These are phyloP conservation scores for Melanotaenia trifasciata DNA, from an alignment of 2,797 vertebrate species.

Conservation along the genomic window DNA sequence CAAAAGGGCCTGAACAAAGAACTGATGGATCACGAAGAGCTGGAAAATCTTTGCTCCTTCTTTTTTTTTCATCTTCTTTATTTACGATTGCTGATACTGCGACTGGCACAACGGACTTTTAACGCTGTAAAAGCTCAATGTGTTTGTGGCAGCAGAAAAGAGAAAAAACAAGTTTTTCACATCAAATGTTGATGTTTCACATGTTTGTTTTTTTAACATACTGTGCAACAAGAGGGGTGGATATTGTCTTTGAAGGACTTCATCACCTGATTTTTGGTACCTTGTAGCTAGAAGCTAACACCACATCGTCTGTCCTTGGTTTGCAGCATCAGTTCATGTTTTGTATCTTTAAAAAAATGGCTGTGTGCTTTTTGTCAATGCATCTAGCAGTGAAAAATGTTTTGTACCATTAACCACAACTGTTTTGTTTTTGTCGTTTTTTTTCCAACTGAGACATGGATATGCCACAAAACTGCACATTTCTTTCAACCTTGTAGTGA, in stretches of 20 bases:
- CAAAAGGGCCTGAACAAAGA: slow-evolving; percentile 41
- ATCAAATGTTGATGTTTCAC: slow-evolving; percentile 24
- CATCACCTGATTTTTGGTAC: slow-evolving; percentile 44
- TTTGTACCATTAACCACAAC: slow-evolving; percentile 30
- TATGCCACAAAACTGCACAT: slow-evolving; percentile 58
- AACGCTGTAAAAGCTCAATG: slow-evolving; percentile 30
- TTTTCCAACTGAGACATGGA: slow-evolving; percentile 25
- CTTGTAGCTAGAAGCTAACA: slow-evolving; percentile 61
- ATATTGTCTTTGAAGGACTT: slow-evolving; percentile 31
- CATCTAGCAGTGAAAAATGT: slow-evolving; percentile 34
- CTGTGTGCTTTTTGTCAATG: slow-evolving; percentile 45
- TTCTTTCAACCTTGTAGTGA: slow-evolving; percentile 55
- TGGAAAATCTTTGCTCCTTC: slow-evolving; percentile 26
- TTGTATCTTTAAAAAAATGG: slow-evolving; percentile 35
- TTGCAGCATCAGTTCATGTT: slow-evolving; percentile 44
- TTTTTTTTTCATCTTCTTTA: slow-evolving; percentile 22
- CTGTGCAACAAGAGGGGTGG: slow-evolving; percentile 14
- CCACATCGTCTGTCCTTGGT: slow-evolving; percentile 39
- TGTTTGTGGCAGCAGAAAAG: slow-evolving; percentile 30
- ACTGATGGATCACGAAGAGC: slow-evolving; percentile 33
- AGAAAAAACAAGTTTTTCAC: slow-evolving; percentile 19
- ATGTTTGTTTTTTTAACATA: slow-evolving; percentile 28
- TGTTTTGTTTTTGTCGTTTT: slow-evolving; percentile 9
- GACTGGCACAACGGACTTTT: slow-evolving; percentile 29
- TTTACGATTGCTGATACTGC: neutral